phyloP scores from a whole-genome alignment of 1,140 invertebrate genomes.

The Heliconius himera region DNA sequence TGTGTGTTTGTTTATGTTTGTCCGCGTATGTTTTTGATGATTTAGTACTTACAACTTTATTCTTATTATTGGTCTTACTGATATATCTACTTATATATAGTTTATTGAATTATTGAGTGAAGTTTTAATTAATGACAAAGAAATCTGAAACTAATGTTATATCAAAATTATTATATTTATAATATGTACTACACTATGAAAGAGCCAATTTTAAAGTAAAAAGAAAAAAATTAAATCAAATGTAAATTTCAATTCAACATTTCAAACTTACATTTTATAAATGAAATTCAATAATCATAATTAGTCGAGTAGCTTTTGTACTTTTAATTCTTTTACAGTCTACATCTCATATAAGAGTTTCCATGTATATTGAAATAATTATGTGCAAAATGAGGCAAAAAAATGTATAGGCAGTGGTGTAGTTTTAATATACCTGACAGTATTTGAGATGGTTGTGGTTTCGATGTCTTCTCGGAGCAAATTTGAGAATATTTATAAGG shows the following conservation, averaged over 20 bases:
- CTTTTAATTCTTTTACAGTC: not conserved
- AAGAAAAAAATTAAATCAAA: no score
- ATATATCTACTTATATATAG: no score
- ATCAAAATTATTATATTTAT: no score
- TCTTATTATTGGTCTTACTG: no score
- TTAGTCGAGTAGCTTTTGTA: not conserved
- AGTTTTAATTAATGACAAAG: no score
- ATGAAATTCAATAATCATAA: not conserved
- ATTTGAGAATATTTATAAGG: not conserved
- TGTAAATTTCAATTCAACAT: no score
- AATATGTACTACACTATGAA: no score
- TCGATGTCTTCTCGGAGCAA: not conserved
- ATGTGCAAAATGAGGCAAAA: not conserved
- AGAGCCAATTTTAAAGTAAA: not conserved
- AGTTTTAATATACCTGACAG: not conserved
- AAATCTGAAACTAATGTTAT: no score
- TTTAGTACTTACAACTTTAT: no score
- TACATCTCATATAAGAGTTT: not conserved
- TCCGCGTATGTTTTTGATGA: no score
- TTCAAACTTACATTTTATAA: not conserved
- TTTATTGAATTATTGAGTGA: no score
- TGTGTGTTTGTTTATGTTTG: no score
- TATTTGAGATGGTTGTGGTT: not conserved
- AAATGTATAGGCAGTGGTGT: not conserved
- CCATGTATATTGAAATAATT: not conserved